Evolutionary conservation across 30 jellyfish, hydroid and myxozoan species (phyloP), one percentile per base, ranked within the genome.

Genomic region (Hydractinia echinata): DNA sequence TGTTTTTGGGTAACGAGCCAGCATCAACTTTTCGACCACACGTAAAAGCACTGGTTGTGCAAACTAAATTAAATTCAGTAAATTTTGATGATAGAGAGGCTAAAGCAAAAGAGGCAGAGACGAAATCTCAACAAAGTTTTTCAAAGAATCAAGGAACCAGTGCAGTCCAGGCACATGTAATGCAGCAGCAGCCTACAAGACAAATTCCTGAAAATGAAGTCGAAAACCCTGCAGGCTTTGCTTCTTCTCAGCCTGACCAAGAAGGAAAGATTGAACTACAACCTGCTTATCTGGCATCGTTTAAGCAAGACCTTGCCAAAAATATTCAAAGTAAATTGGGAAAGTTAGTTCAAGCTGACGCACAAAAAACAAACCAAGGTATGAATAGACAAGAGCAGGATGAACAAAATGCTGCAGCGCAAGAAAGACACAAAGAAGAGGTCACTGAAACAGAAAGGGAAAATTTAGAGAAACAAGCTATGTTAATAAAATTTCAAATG

Each of bases 211-310:
- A 64, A 64, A 51, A 64, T 7, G 74, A 64, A 51, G 74, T 64
- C 0, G 74, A 64, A 13, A 64, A 64, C 39, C 74, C 74, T 44
- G 74, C 74, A 6, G 74, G 74, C 9, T 64, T n/a, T 64, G 19
- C 74, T 7, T 8, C 74, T 6, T n/a, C 19, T n/a, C 74, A 64
- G 39, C 51, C 19, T 51, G 74, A 64, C 10, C 9, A 64, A 64
- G 74, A 64, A 6, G 39, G 74, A n/a, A 44, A 64, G 16, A 13
- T 64, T 7, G 74, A 13, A 64, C 74, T n/a, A 64, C 9, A 51
- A 6, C 74, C 74, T n/a, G 39, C 9, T 6, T 7, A n/a, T n/a
- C 74, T n/a, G 39, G 39, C 19, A 51, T 64, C 74, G 4, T 64
- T 64, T 51, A 64, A 64, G 74, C 51, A 64, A 7, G 4, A n/a